Evolutionary conservation across 2,113 vertebrate species (phyloP), one percentile per base, ranked within the genome.

Genomic region (Merops nubicus): DNA sequence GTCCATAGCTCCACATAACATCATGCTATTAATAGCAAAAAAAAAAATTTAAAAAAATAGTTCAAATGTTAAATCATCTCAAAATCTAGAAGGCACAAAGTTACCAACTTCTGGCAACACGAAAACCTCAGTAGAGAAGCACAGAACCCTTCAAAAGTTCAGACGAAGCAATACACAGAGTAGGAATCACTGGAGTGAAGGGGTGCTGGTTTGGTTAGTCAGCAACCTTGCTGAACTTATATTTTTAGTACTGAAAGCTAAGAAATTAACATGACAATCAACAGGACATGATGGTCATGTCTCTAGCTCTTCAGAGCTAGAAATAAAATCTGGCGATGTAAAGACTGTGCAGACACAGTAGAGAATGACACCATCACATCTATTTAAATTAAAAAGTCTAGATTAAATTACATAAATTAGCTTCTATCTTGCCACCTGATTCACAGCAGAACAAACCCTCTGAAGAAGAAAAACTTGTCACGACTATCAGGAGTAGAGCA

Each of bases 281-380:
- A 48, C 4, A 50, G 7, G 7, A 60, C 0, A 0, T 1, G 45
- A 25, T 1, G 0, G 12, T 7, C 65, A 11, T n/a, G n/a, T n/a
- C n/a, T n/a, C n/a, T n/a, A n/a, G n/a, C n/a, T n/a, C 65, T 51
- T 40, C 36, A 59, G 17, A 59, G 18, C 1, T 15, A 12, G 34
- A 82, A 79, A 28, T 8, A 54, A 85, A 74, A 74, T 5, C 20
- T 1, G 0, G 13, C 7, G 15, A 45, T 16, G 57, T 6, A 16
- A 63, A 60, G 87, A 40, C 28, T 19, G 47, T 9, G 31, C 18
- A 17, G 31, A 14, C 1, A 1, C 50, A 42, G 33, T 1, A 1
- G 51, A 26, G 16, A 45, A 16, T 0, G 1, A 25, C 18, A 16
- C 7, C 3, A 15, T 3, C 23, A 8, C 22, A 19, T 10, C 23